These are phyloP conservation scores for Epistrophe eligans DNA, from an alignment of 2,888 invertebrate genomes.

Conservation along the genomic window DNA sequence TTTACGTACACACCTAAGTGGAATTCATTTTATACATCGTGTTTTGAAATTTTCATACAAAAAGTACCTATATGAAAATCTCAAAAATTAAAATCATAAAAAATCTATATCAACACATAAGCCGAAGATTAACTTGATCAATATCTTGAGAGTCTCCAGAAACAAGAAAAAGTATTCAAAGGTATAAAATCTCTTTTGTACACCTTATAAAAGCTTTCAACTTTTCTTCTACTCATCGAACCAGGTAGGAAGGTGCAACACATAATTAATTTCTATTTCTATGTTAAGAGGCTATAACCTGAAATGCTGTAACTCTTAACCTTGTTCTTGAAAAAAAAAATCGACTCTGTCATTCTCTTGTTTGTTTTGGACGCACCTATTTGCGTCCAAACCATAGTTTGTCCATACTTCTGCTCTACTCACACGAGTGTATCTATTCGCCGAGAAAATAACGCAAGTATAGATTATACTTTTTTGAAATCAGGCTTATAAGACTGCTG, in stretches of 20 bases:
- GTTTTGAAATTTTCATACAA: too few species aligned
- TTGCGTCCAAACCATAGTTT: neutral
- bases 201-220: neutral
- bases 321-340: constrained; percentile 61
- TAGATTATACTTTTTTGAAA: constrained; percentile 8
- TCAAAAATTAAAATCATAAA: too few species aligned
- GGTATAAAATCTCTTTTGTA: too few species aligned
- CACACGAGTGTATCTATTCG: neutral
- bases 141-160: too few species aligned
- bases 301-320: constrained; percentile 35
- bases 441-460: neutral
- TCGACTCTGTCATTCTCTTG: constrained; percentile 5
- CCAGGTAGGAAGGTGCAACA: constrained; percentile 1
- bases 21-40: too few species aligned
- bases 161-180: too few species aligned
- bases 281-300: constrained; percentile 17
- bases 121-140: too few species aligned
- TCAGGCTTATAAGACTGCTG: neutral
- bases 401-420: neutral
- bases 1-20: too few species aligned
- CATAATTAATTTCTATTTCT: constrained; percentile 8
- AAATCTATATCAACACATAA: too few species aligned
- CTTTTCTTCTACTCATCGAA: neutral
- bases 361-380: constrained; percentile 13
- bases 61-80: too few species aligned